phyloP scores from a whole-genome alignment of 2,113 vertebrate genomes.

The Thalassarche chlororhynchos region DNA sequence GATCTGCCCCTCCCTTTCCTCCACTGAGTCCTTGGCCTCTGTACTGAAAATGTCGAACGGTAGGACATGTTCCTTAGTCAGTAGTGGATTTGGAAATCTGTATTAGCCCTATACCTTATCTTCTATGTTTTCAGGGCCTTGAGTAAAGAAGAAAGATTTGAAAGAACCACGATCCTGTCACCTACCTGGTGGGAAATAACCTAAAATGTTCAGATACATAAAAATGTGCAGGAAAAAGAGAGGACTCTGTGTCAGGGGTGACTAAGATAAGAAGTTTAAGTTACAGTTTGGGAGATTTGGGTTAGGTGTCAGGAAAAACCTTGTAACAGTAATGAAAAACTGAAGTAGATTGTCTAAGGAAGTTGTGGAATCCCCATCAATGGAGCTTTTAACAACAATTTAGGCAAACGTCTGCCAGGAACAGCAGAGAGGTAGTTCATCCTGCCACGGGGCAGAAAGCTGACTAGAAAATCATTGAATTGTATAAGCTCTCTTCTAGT shows the following conservation, averaged over 20 bases:
- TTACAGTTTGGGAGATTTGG: neutral
- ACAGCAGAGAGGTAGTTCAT: neutral
- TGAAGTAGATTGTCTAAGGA: neutral
- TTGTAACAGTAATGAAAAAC: neutral
- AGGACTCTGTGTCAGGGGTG: neutral
- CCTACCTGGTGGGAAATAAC: neutral
- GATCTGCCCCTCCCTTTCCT: neutral
- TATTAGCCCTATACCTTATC: neutral
- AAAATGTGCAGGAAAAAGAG: neutral
- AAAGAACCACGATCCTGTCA: neutral
- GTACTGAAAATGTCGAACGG: neutral
- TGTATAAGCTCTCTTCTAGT: neutral
- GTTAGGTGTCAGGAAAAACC: neutral
- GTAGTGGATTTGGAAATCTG: neutral
- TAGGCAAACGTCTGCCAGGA: neutral
- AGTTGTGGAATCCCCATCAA: neutral
- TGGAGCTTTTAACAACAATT: neutral
- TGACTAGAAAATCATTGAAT: neutral
- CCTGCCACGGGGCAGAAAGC: neutral
- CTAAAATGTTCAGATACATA: neutral
- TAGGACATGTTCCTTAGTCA: neutral
- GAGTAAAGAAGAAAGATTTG: neutral
- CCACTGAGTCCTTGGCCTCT: neutral
- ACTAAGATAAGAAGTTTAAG: neutral
- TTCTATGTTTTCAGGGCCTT: neutral